phyloP scores from a whole-genome alignment of 2,797 vertebrate genomes.

The Loriculus beryllinus region DNA sequence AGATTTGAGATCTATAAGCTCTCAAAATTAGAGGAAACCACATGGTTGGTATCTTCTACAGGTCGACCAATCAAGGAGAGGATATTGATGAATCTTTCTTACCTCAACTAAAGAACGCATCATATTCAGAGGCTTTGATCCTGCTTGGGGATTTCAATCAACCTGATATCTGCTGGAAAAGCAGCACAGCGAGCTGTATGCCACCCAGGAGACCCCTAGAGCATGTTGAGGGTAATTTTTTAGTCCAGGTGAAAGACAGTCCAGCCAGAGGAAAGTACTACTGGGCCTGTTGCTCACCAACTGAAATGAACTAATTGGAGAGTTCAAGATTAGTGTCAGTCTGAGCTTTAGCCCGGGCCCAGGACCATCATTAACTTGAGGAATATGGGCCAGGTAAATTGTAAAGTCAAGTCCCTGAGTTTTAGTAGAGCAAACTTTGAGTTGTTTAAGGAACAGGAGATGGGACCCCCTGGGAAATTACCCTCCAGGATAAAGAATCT shows the following conservation, averaged over 20 bases:
- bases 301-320: not conserved
- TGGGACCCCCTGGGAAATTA: not conserved
- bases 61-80: fast-evolving
- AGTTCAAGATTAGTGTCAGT: not conserved
- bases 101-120: not conserved
- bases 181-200: not conserved
- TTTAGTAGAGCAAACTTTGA: not conserved
- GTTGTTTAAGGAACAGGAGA: not conserved
- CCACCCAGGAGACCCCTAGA: not conserved
- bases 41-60: not conserved
- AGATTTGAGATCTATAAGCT: not conserved
- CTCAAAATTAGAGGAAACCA: not conserved
- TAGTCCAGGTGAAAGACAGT: not conserved
- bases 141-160: not conserved
- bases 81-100: not conserved
- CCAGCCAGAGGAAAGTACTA: not conserved
- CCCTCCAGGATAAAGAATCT: not conserved
- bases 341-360: not conserved
- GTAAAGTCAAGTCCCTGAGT: not conserved
- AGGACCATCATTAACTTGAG: not conserved
- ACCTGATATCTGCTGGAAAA: not conserved
- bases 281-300: not conserved
- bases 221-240: not conserved
- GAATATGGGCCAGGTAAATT: not conserved
- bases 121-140: not conserved